Percentiles rank a stretch among this genome's conserved stretches.
Evolutionary conservation across 1,140 invertebrate species (phyloP).

Genomic region (Holotrichia oblita): DNA sequence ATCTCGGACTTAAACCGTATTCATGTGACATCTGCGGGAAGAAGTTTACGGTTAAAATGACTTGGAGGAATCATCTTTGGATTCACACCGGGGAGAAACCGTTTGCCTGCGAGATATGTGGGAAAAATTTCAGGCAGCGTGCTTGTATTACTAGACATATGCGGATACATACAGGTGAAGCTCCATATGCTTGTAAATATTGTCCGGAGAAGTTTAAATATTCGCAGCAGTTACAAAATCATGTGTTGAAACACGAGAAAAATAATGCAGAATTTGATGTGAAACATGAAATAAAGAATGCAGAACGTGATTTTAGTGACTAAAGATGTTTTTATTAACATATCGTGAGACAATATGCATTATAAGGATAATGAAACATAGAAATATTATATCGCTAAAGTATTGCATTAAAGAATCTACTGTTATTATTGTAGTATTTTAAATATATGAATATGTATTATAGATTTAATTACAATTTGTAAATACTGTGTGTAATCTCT

Average conservation of each 20-base stretch:
- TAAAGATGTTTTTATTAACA: no score
- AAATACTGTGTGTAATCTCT: no score
- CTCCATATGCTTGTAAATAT: conserved; percentile 51
- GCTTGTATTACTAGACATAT: not conserved
- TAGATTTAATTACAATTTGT: no score
- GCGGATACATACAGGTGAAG: conserved; percentile 52
- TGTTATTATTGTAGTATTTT: no score
- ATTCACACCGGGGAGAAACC: conserved; percentile 55
- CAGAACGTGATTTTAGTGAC: no score
- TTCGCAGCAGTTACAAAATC: conserved; percentile 48
- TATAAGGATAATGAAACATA: no score
- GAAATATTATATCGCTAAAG: no score
- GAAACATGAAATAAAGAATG: no score
- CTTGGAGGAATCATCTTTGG: conserved; percentile 54
- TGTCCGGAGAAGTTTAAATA: conserved; percentile 54
- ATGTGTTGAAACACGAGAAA: conserved; percentile 5
- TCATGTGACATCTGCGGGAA: not conserved
- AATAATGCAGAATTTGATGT: no score
- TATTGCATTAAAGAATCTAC: no score
- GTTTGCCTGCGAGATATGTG: conserved; percentile 64
- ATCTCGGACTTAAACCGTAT: not conserved
- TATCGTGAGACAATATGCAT: no score
- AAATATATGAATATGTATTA: no score
- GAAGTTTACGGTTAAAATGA: not conserved
- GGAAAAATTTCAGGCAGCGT: conserved; percentile 68